Conservation (phyloP, 2,888 invertebrate genomes). For the Tetragnatha montana region DNA sequence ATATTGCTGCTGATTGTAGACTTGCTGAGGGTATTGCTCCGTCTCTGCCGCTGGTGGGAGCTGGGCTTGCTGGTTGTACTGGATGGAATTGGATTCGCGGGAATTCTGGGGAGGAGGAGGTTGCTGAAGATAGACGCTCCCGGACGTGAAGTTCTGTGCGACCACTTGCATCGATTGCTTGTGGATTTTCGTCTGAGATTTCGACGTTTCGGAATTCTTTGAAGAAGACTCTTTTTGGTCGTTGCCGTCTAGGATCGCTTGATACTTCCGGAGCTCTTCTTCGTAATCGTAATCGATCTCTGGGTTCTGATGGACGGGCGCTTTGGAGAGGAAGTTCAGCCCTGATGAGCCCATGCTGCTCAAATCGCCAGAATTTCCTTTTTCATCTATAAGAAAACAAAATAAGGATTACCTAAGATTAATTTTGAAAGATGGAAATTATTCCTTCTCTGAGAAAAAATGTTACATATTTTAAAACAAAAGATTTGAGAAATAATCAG, state of each 20-base stretch:
- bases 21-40: slow-evolving; percentile 1
- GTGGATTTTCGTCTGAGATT: slow-evolving; percentile 2
- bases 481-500: not conserved
- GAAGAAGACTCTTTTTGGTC: slow-evolving; percentile 20
- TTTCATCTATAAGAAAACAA: slow-evolving; percentile 22
- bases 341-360: slow-evolving; percentile 36
- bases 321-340: slow-evolving; percentile 34
- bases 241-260: slow-evolving; percentile 44
- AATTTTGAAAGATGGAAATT: no score
- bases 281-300: slow-evolving; percentile 65
- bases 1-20: not conserved
- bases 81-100: slow-evolving; percentile 17
- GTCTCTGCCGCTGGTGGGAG: not conserved
- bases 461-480: no score
- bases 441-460: no score
- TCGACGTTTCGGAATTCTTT: slow-evolving; percentile 2
- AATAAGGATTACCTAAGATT: not conserved
- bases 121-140: slow-evolving; percentile 24
- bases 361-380: slow-evolving; percentile 9
- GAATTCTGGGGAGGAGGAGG: slow-evolving; percentile 2
- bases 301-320: slow-evolving; percentile 10
- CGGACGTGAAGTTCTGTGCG: slow-evolving; percentile 34
- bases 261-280: slow-evolving; percentile 61
- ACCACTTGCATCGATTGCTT: slow-evolving; percentile 39
- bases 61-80: slow-evolving; percentile 10